These are phyloP conservation scores for western clawed frog (Xenopus tropicalis) DNA, from an alignment of 2,113 vertebrate genomes.

Conservation along the genomic window UCB_Xtro_10.0 CM004443.2:152550001-152550500, in stretches of 20 bases:
- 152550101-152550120: not conserved
- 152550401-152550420: too few relatives aligned
- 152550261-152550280: too few relatives aligned
- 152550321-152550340: not conserved
- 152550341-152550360: too few relatives aligned
- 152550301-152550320: not conserved
- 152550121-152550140: not conserved
- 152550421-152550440: too few relatives aligned
- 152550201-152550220: not conserved
- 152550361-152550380: too few relatives aligned
- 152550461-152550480: too few relatives aligned
- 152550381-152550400: too few relatives aligned
- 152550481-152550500: too few relatives aligned
- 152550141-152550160: not conserved
- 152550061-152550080: not conserved
- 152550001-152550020: not conserved
- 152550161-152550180: conserved; percentile 20
- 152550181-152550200: not conserved
- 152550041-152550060: not conserved
- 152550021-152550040: not conserved
- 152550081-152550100: too few relatives aligned
- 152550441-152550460: too few relatives aligned
- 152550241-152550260: too few relatives aligned
- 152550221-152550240: too few relatives aligned
- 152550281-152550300: not conserved